A percentile compares a stretch with the other conserved stretches of the same genome.
These are phyloP conservation scores for Pachypsylla venusta DNA, from an alignment of 1,140 invertebrate genomes.

Conservation along the genomic window DNA sequence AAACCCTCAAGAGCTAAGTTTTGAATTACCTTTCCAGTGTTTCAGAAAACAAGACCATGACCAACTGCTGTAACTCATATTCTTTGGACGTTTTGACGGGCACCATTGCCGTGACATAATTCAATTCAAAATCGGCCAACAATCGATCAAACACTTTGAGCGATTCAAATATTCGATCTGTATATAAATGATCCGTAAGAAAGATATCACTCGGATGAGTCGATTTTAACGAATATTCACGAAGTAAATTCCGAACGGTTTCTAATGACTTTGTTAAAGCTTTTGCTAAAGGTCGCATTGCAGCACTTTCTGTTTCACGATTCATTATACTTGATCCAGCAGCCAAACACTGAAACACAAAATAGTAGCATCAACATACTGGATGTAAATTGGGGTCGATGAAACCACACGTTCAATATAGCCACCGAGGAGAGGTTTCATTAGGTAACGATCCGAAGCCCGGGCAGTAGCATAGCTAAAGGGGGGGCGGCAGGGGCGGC, in stretches of 20 bases:
- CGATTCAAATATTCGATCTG: slow-evolving; percentile 40
- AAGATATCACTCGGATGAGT: slow-evolving; percentile 5
- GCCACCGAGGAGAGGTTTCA: no score
- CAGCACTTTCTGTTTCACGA: slow-evolving; percentile 80
- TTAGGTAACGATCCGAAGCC: no score
- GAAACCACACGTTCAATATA: no score
- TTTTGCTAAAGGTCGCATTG: slow-evolving; percentile 91
- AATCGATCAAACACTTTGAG: slow-evolving; percentile 33
- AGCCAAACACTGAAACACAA: slow-evolving; percentile 61
- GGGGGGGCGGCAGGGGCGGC: no score
- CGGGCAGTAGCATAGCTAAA: no score
- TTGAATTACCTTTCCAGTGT: slow-evolving; percentile 53
- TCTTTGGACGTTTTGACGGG: slow-evolving; percentile 93
- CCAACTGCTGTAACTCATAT: slow-evolving; percentile 91
- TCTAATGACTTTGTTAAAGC: slow-evolving; percentile 89
- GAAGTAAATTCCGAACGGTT: slow-evolving; percentile 70
- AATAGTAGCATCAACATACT: no score
- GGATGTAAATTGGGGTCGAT: no score
- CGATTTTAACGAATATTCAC: slow-evolving; percentile 54
- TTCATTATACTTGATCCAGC: slow-evolving; percentile 95
- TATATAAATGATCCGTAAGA: slow-evolving; percentile 27
- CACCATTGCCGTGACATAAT: slow-evolving; percentile 98
- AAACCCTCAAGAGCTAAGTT: no score
- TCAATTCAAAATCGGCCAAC: slow-evolving; percentile 94
- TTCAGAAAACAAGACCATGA: slow-evolving; percentile 94